Conservation (phyloP, 2,113 vertebrate species). For the Dolichotis patagonum region DNA sequence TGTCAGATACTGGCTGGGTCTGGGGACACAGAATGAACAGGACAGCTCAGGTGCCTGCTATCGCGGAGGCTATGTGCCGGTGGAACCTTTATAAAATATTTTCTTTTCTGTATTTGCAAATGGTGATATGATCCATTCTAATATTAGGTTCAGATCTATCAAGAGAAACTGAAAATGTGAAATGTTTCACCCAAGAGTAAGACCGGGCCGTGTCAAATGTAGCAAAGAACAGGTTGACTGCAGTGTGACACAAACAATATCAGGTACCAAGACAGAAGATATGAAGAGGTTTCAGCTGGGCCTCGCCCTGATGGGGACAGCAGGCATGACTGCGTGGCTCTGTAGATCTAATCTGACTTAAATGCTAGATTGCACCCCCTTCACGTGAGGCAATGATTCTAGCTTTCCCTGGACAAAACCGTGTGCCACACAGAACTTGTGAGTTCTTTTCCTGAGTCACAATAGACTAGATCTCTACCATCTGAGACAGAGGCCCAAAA, state of each 20-base stretch:
- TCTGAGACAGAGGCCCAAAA: not conserved
- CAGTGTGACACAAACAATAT: not conserved
- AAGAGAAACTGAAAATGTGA: not conserved
- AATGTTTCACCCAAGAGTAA: conserved; percentile 15
- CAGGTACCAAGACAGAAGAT: not conserved
- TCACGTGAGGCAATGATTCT: rapidly evolving
- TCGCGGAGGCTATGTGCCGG: not conserved
- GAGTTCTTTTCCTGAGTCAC: not conserved
- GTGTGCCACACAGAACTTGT: not conserved
- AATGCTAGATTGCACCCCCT: not conserved
- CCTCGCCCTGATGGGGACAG: not conserved
- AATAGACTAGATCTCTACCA: not conserved
- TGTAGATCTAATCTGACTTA: not conserved
- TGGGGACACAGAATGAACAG: not conserved
- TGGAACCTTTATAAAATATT: not conserved
- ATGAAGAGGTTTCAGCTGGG: not conserved
- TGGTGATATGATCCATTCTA: conserved; percentile 8
- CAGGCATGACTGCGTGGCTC: not conserved
- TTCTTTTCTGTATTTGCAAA: not conserved
- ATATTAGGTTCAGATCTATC: conserved; percentile 35
- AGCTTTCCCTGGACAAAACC: not conserved
- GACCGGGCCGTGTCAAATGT: not conserved
- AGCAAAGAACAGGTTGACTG: not conserved
- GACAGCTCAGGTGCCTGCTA: not conserved
- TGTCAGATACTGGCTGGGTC: not conserved